Conservation (phyloP, 2,113 vertebrate species). For the Embiotoca jacksoni region DNA sequence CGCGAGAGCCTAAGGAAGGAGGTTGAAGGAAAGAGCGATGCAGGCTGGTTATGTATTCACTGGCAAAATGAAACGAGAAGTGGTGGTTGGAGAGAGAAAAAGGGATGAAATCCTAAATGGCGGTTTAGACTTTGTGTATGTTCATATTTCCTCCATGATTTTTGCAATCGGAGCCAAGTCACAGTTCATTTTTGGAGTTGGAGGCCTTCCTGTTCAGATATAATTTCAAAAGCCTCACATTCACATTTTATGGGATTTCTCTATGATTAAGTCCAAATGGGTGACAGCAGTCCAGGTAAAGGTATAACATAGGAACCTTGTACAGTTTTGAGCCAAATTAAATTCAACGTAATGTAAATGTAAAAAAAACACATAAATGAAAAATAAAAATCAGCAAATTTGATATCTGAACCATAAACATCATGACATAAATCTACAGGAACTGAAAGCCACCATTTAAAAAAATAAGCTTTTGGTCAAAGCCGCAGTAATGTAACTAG, state of each 20-base stretch:
- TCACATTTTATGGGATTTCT: background rate
- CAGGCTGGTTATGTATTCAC: conserved; percentile 5
- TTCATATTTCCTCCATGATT: conserved; percentile 43
- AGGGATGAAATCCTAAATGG: conserved; percentile 12
- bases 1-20: conserved; percentile 7
- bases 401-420: background rate
- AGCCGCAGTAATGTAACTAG: background rate
- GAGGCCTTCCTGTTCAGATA: conserved; percentile 12
- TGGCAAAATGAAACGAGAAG: conserved; percentile 27
- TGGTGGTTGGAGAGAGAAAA: conserved; percentile 10
- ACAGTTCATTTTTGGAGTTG: conserved; percentile 14
- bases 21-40: conserved; percentile 10
- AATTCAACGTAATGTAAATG: background rate
- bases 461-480: background rate
- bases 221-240: conserved; percentile 11
- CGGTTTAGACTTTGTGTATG: conserved; percentile 21
- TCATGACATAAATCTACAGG: background rate
- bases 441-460: background rate
- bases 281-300: background rate
- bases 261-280: background rate
- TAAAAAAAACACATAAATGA: background rate
- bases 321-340: background rate
- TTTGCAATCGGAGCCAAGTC: conserved; percentile 20
- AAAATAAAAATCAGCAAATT: background rate
- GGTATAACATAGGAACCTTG: no score